phyloP scores from a whole-genome alignment of 2,113 vertebrate genomes.

The Scopus umbretta region DNA sequence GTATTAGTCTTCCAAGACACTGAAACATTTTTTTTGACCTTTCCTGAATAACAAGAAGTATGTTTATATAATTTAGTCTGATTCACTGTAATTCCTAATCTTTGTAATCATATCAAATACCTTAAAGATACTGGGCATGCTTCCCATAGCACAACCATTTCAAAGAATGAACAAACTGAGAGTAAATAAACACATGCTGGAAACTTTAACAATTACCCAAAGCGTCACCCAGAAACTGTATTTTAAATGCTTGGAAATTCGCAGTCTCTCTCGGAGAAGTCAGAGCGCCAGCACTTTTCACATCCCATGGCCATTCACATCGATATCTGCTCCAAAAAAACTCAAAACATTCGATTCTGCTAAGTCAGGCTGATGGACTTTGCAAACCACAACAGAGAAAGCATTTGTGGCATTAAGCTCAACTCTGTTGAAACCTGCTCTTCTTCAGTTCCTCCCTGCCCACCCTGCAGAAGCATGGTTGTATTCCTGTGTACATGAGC shows the following conservation, averaged over 20 bases:
- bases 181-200: not conserved
- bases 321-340: not conserved
- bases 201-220: not conserved
- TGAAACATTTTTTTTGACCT: not conserved
- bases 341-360: not conserved
- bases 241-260: not conserved
- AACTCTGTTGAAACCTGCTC: not conserved
- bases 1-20: not conserved
- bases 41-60: not conserved
- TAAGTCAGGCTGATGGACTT: not conserved
- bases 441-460: not conserved
- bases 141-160: not conserved
- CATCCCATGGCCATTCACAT: not conserved
- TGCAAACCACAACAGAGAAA: not conserved
- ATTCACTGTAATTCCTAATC: not conserved
- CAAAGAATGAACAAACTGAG: not conserved
- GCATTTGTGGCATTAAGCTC: not conserved
- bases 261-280: not conserved
- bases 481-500: not conserved
- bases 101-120: not conserved
- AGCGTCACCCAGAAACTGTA: not conserved
- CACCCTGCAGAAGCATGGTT: not conserved
- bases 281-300: not conserved
- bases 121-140: not conserved
- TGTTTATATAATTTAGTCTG: not conserved